These are phyloP conservation scores for Cerastis rubricosa DNA, from an alignment of 2,888 invertebrate genomes.

Conservation along the genomic window DNA sequence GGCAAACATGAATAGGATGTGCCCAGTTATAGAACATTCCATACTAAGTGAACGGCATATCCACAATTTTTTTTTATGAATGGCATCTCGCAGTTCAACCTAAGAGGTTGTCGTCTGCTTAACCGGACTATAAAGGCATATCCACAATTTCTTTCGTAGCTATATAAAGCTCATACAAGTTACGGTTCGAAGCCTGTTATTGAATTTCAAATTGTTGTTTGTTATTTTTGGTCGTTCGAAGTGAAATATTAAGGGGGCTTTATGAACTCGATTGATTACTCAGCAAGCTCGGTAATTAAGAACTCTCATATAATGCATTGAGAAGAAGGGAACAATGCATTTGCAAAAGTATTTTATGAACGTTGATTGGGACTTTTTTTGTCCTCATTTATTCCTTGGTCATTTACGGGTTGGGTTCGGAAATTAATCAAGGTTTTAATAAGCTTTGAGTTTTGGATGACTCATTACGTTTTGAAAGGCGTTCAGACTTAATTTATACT, in stretches of 20 bases:
- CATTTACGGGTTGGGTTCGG: conserved; percentile 46
- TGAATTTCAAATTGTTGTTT: conserved; percentile 82
- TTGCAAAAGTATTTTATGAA: conserved; percentile 66
- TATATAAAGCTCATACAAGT: conserved; percentile 72
- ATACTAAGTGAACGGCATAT: conserved; percentile 46
- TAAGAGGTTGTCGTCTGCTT: no score
- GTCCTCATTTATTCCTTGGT: conserved; percentile 49
- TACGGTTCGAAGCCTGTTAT: conserved; percentile 79
- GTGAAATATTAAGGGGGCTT: conserved; percentile 72
- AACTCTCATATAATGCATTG: conserved; percentile 68
- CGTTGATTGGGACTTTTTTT: conserved; percentile 63
- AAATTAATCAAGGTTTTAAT: conserved; percentile 54
- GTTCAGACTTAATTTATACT: not conserved
- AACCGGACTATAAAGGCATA: no score
- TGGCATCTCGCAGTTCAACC: no score
- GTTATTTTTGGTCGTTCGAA: conserved; percentile 81
- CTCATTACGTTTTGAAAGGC: conserved; percentile 22
- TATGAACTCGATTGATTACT: conserved; percentile 74
- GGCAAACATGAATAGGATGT: not conserved
- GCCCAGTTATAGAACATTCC: not conserved
- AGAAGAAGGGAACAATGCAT: conserved; percentile 65
- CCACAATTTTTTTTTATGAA: conserved; percentile 70
- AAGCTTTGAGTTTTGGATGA: conserved; percentile 31
- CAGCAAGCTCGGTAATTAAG: conserved; percentile 73
- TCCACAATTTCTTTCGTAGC: conserved; percentile 70